Evolutionary conservation across 2,888 invertebrate genomes (phyloP).

Genomic region (Pollenia griseotomentosa): DNA sequence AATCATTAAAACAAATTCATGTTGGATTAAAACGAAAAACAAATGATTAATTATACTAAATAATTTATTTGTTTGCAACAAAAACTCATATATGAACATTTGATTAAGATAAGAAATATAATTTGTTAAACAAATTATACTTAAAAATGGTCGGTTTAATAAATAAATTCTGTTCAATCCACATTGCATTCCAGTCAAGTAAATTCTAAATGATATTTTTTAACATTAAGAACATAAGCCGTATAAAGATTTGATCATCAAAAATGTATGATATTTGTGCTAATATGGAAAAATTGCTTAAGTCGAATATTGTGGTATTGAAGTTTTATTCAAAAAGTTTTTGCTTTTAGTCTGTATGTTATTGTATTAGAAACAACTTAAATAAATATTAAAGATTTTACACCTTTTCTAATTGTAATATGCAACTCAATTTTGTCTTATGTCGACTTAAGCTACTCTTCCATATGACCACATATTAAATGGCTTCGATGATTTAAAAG

Average conservation of each 20-base stretch:
- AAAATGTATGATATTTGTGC: background rate
- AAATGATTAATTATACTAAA: constrained; percentile 64
- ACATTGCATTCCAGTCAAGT: constrained; percentile 7
- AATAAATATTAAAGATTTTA: too few relatives aligned
- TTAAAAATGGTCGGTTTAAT: too few relatives aligned
- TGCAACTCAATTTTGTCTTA: too few relatives aligned
- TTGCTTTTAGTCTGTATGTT: too few relatives aligned
- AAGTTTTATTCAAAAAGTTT: too few relatives aligned
- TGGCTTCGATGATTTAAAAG: too few relatives aligned
- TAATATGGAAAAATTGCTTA: too few relatives aligned
- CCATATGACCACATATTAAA: too few relatives aligned
- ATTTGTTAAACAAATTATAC: constrained; percentile 27
- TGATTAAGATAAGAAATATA: constrained; percentile 15
- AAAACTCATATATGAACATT: background rate
- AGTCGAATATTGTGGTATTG: too few relatives aligned
- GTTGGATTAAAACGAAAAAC: constrained; percentile 47
- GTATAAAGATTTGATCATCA: background rate
- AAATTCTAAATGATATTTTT: background rate
- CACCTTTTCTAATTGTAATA: too few relatives aligned
- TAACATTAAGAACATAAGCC: background rate
- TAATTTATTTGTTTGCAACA: constrained; percentile 39
- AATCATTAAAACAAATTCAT: constrained; percentile 60
- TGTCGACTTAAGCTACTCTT: too few relatives aligned
- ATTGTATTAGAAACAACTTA: too few relatives aligned
- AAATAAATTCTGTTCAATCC: background rate